These are phyloP conservation scores for Cyphomyrmex costatus DNA, from an alignment of 1,140 invertebrate species.

Conservation along the genomic window DNA sequence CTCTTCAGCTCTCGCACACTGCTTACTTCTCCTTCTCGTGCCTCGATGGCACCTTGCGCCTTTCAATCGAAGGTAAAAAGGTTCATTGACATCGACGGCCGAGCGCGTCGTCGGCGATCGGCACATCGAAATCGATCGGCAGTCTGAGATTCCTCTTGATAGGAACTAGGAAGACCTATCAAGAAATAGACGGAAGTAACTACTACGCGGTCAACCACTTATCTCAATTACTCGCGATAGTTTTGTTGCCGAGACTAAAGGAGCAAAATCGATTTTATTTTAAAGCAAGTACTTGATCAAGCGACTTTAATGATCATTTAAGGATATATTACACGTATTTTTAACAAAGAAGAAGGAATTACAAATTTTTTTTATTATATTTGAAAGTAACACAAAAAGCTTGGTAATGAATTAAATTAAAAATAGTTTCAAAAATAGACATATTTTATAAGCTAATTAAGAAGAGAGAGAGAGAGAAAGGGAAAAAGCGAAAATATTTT, in stretches of 20 bases:
- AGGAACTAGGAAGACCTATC: background rate
- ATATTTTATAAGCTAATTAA: too few species aligned
- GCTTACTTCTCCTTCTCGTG: slow-evolving; percentile 38
- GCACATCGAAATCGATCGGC: slow-evolving; percentile 35
- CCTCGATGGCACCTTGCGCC: background rate
- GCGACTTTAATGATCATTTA: background rate
- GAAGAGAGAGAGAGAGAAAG: too few species aligned
- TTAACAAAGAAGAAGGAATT: too few species aligned
- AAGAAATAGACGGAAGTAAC: slow-evolving; percentile 9
- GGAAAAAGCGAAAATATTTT: too few species aligned
- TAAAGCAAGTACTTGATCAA: background rate
- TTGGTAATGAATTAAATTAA: too few species aligned
- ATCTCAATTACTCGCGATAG: background rate
- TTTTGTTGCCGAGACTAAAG: background rate
- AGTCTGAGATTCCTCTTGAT: background rate
- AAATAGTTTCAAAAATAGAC: too few species aligned
- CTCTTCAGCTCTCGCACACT: slow-evolving; percentile 36
- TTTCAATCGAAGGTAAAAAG: slow-evolving; percentile 51
- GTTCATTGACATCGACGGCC: slow-evolving; percentile 59
- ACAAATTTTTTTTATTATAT: too few species aligned
- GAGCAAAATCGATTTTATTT: slow-evolving; percentile 17
- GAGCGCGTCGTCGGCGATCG: background rate
- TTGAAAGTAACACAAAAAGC: too few species aligned
- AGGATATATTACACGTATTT: too few species aligned
- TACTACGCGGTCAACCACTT: background rate